These are phyloP conservation scores for Acanthochromis polyacanthus DNA, from an alignment of 2,113 vertebrate species.

Conservation along the genomic window DNA sequence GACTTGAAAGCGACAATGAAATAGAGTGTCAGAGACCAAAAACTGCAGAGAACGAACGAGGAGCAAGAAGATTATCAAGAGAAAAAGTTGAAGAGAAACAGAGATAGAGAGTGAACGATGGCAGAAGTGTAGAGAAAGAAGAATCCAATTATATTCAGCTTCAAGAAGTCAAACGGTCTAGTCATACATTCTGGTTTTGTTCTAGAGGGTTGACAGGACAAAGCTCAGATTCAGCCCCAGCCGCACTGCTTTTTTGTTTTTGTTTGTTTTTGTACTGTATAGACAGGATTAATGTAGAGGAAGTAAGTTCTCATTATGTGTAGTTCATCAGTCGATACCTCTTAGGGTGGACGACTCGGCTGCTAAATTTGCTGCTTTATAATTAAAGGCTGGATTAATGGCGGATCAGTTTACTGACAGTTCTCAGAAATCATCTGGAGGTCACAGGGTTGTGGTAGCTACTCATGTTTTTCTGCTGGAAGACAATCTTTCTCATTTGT, in stretches of 20 bases:
- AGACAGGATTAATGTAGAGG: neutral
- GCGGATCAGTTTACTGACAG: too few relatives aligned
- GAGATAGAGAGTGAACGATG: constrained; percentile 29
- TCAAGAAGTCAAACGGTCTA: constrained; percentile 4
- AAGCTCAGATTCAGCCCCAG: neutral
- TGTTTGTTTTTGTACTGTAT: too few relatives aligned
- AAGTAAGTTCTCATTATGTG: neutral
- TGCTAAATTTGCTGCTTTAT: too few relatives aligned
- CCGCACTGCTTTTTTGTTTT: neutral
- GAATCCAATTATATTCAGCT: constrained; percentile 42
- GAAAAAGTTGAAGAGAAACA: constrained; percentile 16
- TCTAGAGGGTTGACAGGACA: neutral
- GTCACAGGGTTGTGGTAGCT: too few relatives aligned
- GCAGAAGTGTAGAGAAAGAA: neutral
- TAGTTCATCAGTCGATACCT: neutral
- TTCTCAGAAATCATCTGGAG: too few relatives aligned
- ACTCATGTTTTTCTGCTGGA: too few relatives aligned
- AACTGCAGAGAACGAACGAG: neutral
- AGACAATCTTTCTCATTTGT: too few relatives aligned
- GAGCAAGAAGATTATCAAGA: constrained; percentile 14
- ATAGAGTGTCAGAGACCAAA: neutral
- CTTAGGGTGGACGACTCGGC: neutral
- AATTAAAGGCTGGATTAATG: too few relatives aligned
- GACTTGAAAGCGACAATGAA: constrained; percentile 28
- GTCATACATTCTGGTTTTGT: constrained; percentile 5